Evolutionary conservation across 2,113 vertebrate genomes (phyloP).

Genomic region (Peromyscus maniculatus): DNA sequence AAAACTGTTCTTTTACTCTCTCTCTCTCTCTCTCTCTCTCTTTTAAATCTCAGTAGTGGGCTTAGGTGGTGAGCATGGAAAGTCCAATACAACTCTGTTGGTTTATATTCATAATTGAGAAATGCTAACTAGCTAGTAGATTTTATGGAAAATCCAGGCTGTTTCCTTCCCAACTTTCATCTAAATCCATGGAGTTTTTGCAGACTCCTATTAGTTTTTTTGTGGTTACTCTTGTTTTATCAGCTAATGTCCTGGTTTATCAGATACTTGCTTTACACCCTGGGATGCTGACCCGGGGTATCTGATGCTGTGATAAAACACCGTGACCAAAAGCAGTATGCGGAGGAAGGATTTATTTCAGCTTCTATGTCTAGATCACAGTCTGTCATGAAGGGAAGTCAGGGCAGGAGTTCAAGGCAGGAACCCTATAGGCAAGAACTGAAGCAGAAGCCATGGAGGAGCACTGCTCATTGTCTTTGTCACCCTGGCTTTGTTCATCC

Average conservation of each 20-base stretch:
- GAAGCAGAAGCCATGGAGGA: neutral
- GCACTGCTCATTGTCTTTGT: neutral
- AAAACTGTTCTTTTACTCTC: constrained; percentile 30
- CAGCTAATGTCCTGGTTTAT: neutral
- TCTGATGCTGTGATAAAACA: neutral
- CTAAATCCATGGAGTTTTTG: neutral
- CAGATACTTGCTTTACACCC: constrained; percentile 15
- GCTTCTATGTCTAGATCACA: neutral
- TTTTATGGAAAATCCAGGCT: neutral
- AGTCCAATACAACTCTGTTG: neutral
- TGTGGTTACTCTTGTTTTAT: neutral
- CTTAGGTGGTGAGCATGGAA: neutral
- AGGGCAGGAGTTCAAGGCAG: neutral
- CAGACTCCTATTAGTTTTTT: neutral
- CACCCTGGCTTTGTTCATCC: too few species aligned
- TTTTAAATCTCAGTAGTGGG: neutral
- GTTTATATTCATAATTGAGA: neutral
- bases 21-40: too few species aligned
- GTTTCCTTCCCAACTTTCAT: neutral
- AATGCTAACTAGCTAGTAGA: constrained; percentile 35
- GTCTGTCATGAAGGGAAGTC: neutral
- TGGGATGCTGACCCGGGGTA: neutral
- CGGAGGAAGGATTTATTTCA: neutral
- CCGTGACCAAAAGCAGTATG: neutral
- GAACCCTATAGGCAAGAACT: neutral